These are phyloP conservation scores for Lasius platythorax DNA, from an alignment of 2,888 invertebrate genomes.

Conservation along the genomic window DNA sequence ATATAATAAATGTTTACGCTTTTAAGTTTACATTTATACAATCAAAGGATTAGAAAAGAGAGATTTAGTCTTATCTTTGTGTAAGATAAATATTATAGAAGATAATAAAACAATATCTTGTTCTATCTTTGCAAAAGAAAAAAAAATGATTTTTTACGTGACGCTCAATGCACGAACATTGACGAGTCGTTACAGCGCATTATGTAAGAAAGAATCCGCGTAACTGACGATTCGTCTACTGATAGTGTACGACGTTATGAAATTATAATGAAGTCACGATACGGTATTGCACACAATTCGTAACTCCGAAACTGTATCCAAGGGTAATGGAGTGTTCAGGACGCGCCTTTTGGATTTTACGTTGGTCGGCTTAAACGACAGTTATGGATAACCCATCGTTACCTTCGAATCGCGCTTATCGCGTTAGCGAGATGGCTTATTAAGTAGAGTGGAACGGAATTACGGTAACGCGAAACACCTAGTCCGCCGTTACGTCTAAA, in stretches of 20 bases:
- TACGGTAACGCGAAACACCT: conserved; percentile 59
- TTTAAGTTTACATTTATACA: neutral
- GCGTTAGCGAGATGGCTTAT: conserved; percentile 53
- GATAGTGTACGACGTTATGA: neutral
- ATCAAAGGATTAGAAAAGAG: neutral
- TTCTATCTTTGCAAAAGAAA: neutral
- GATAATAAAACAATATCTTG: neutral
- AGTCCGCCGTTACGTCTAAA: conserved; percentile 44
- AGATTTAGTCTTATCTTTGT: neutral
- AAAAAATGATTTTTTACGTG: neutral
- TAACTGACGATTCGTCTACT: conserved; percentile 3
- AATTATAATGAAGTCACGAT: neutral
- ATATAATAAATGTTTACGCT: neutral
- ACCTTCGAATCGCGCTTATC: conserved; percentile 43
- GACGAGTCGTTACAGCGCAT: neutral
- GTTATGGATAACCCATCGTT: conserved; percentile 36
- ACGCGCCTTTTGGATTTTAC: conserved; percentile 10
- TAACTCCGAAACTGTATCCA: conserved; percentile 10
- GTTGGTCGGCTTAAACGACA: conserved; percentile 29
- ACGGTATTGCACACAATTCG: conserved; percentile 9
- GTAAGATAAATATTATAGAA: neutral
- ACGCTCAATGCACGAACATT: neutral
- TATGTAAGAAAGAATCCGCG: conserved; percentile 17
- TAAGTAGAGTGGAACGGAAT: conserved; percentile 67
- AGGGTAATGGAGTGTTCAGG: neutral